Base-by-base conservation (phyloP, 2,113 vertebrate genomes). In the Circaetus cinerascens region DNA sequence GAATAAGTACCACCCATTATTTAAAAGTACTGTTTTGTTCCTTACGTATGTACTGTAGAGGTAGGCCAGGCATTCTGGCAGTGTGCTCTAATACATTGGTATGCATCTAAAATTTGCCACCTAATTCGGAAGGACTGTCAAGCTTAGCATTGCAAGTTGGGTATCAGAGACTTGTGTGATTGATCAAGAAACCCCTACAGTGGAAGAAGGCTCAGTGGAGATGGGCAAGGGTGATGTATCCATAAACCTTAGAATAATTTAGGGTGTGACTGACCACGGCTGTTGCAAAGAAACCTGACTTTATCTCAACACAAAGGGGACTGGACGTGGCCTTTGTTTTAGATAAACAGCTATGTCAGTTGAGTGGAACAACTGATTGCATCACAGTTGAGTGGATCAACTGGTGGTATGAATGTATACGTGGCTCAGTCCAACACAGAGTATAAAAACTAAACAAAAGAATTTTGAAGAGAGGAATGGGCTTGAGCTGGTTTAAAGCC, bases 141-240 rank as follows among this genome's bases (percentile, higher is more conserved):
- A 32, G 18, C 14, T 67, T 45, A 46, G 53, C 23, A 22, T 15
- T 67, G 46, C 13, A 60, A 41, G 30, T 34, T 55, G 29, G 13
- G 4, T 63, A 3, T 53, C 43, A 41, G 38, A 69, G 56, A 12
- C 11, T 32, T 43, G 36, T 23, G 20, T 45, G 50, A 10, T 20
- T 69, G 38, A 19, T n/a, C 15, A 36, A 21, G 43, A 53, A 29
- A 34, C 19, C 13, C 25, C 48, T 51, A 22, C 53, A 23, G 4
- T 22, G 32, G 26, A 66, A 45, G 14, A 51, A 69, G 27, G 16
- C 36, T 62, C 27, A 7, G 29, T 55, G 27, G 64, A 82, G 27
- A 25, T 27, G 11, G 16, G 16, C 12, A 18, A 36, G 26, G 21
- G 4, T 0, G 1, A 23, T 7, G 8, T 40, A 20, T 22, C 72